These are phyloP conservation scores for Stichopus horrens DNA, from an alignment of 53 echinoderm and acorn worm genomes.

Conservation along the genomic window DNA sequence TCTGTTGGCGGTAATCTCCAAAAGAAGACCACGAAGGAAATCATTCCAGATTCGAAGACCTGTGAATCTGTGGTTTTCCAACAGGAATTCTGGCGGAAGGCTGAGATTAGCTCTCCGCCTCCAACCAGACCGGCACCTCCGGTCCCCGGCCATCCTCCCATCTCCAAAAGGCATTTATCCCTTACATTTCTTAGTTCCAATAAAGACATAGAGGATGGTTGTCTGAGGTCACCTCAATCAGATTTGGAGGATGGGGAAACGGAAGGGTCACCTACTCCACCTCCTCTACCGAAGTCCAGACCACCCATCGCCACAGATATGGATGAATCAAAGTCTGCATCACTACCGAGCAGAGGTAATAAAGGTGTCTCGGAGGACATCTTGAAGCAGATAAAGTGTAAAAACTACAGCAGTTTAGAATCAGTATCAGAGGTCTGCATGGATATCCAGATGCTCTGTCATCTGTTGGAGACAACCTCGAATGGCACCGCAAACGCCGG, in stretches of 20 bases:
- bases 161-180: slow-evolving; percentile 36
- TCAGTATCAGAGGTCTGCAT: slow-evolving; percentile 60
- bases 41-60: neutral
- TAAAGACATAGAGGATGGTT: too few species aligned
- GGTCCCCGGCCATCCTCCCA: slow-evolving; percentile 59
- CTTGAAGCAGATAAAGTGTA: slow-evolving; percentile 59
- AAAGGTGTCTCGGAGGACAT: slow-evolving; percentile 18
- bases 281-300: neutral
- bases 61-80: slow-evolving; percentile 12
- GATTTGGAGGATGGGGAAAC: slow-evolving; percentile 1
- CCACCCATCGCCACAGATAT: neutral
- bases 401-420: slow-evolving; percentile 66
- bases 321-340: neutral
- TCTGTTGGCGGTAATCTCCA: slow-evolving; percentile 11
- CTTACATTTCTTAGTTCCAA: too few species aligned
- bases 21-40: neutral
- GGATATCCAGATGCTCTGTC: slow-evolving; percentile 73
- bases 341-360: neutral
- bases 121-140: slow-evolving; percentile 73
- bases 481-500: neutral
- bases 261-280: slow-evolving; percentile 14
- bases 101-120: slow-evolving; percentile 22
- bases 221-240: neutral
- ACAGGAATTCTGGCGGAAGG: slow-evolving; percentile 33
- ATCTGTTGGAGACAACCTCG: neutral